A percentile compares a stretch with the other conserved stretches of the same genome.
phyloP scores from a whole-genome alignment of 2,797 vertebrate species.

The Halcyon chelicuti region DNA sequence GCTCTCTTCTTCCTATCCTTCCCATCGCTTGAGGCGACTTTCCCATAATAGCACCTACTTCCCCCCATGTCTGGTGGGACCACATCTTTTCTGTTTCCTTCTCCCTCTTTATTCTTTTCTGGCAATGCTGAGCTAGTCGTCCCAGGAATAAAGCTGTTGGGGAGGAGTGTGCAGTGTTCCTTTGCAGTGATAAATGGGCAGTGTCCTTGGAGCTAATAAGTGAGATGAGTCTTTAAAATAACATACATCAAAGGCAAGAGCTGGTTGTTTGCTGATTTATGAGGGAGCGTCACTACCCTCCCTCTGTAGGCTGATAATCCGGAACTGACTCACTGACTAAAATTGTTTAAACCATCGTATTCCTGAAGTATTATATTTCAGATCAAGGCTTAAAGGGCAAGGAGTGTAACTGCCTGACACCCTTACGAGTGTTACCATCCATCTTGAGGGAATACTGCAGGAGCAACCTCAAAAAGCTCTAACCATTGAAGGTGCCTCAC shows the following conservation, averaged over 20 bases:
- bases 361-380: slow-evolving; percentile 51
- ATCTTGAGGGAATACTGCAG: background rate
- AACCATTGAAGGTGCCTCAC: background rate
- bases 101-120: background rate
- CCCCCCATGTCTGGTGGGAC: background rate
- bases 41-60: accelerated
- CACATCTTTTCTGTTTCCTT: background rate
- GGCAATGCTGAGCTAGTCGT: background rate
- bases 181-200: slow-evolving; percentile 32
- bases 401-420: background rate
- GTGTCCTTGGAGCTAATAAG: slow-evolving; percentile 7
- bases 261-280: slow-evolving; percentile 15
- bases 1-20: background rate
- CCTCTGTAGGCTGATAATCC: slow-evolving; percentile 27
- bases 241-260: slow-evolving; percentile 36
- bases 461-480: background rate
- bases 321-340: slow-evolving; percentile 65
- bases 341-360: slow-evolving; percentile 51
- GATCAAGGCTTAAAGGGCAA: slow-evolving; percentile 3
- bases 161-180: slow-evolving; percentile 16
- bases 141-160: background rate
- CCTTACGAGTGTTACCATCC: background rate
- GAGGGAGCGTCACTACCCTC: slow-evolving; percentile 3
- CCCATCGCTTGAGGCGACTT: background rate
- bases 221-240: slow-evolving; percentile 47